Evolutionary conservation across 2,113 vertebrate species (phyloP), one percentile per base, ranked within the genome.

Genomic region (Megaleporinus macrocephalus): DNA sequence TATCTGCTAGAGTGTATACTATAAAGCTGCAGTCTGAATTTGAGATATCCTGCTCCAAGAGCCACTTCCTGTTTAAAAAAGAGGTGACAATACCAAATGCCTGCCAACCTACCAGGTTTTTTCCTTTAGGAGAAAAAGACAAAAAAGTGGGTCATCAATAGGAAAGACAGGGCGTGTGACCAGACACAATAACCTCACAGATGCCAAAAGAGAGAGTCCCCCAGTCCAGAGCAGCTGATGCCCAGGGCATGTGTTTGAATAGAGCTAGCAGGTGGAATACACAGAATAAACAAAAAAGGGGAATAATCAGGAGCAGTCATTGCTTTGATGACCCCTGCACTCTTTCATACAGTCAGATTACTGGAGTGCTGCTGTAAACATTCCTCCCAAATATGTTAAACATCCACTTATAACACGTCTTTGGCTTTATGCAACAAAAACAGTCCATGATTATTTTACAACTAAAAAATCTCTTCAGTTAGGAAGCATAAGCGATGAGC

Each of bases 131-230:
- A 26, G 76, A 59, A 71, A n/a, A 71, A 51, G 57, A 30, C 41
- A 20, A 62, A 63, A 73, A 79, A 85, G 62, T 85, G 61, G 76
- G 84, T 82, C 76, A 85, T 71, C 63, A 27, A 70, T 61, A 59
- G 26, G 47, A 63, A 81, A 49, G 53, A 61, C 30, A 26, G 22
- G 76, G 18, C 51, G 55, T 51, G 79, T 27, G 75, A 79, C 69
- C 71, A 79, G 80, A 78, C 74, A 47, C 22, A 30, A 33, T 77
- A 33, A 76, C 76, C 33, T 41, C 30, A 70, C 0, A 59, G 18
- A 36, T 82, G 73, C 27, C 76, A 71, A 59, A 33, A 29, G 29
- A 15, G 51, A 80, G 27, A 44, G 41, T 44, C 47, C 33, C 53
- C 9, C 55, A 51, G 73, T 36, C 59, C 62, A 57, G 20, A 55